Base-by-base conservation (phyloP, 35 echinoderm and acorn worm species). In the Heliocidaris erythrogramma region DNA sequence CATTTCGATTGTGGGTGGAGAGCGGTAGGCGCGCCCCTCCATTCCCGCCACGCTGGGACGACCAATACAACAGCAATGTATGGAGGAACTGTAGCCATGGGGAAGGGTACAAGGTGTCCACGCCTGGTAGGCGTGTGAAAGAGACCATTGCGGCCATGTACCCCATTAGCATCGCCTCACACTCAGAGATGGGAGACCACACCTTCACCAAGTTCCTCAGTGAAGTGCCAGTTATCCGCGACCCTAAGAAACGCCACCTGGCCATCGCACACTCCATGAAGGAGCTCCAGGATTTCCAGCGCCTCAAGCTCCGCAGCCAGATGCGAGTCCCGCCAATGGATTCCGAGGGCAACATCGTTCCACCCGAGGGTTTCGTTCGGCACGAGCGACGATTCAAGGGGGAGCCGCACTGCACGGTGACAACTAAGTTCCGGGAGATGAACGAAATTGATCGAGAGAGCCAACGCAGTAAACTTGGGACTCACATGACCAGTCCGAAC, bases 11-110 rank as follows among this genome's bases (percentile, higher is more conserved):
- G 69, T 99, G 97, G 97, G 95, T 97, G 14, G 95, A 99, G 42
- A 88, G 94, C 60, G 96, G 98, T 7, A 93, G 96, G 16, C 60
- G 97, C 32, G 88, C 48, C 13, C 94, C 96, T 11, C 98, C 98
- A 16, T 99, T 97, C 35, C 98, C 97, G 21, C 98, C 97, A 10
- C 86, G 93, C 21, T 99, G 98, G 98, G 98, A 99, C 88, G 91
- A 93, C 42, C 93, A 94, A 14, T 99, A 97, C 65, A 96, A 99
- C 94, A 99, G 98, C 86, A 99, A 99, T 86, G 96, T 99, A 30
- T 99, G 98, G 98, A 92, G 96, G 85, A 99, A 99, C 49, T 99
- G 96, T 27, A 96, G 98, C 31, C 94, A 94, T 13, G 94, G 94
- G 2, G 95, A 95, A 9, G 95, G 96, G 7, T 95, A 94, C 42